A percentile compares a stretch with the other conserved stretches of the same genome.
phyloP scores from a whole-genome alignment of 2,113 vertebrate genomes.

The Carassius gibelio region DNA sequence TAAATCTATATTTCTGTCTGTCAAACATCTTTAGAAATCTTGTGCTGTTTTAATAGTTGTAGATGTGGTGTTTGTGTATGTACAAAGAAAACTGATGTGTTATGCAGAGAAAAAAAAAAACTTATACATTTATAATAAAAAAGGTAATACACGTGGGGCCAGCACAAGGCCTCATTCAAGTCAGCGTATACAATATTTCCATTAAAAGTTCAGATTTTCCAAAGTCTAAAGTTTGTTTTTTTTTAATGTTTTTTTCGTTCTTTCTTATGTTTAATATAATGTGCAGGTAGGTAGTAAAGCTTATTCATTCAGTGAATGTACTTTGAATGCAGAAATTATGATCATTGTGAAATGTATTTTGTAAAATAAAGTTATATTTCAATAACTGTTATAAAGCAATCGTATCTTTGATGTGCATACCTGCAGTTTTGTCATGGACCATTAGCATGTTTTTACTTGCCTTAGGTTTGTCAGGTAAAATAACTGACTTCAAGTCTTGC shows the following conservation, averaged over 20 bases:
- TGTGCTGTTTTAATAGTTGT: neutral
- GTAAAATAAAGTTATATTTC: neutral
- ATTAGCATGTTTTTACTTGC: slow-evolving; percentile 11
- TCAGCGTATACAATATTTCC: neutral
- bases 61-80: neutral
- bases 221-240: neutral
- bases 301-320: slow-evolving; percentile 55
- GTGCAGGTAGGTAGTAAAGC: too few species aligned
- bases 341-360: neutral
- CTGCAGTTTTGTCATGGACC: neutral
- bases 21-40: neutral
- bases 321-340: neutral
- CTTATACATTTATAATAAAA: neutral
- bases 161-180: neutral
- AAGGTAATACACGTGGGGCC: neutral
- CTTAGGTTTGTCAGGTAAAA: neutral
- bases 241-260: too few species aligned
- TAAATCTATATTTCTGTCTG: neutral
- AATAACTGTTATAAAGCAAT: neutral
- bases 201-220: neutral
- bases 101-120: neutral
- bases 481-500: slow-evolving; percentile 15
- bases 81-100: neutral
- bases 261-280: neutral
- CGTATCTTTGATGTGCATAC: neutral